Evolutionary conservation across 2,888 invertebrate genomes (phyloP).

Genomic region (Meteorus cinctellus): DNA sequence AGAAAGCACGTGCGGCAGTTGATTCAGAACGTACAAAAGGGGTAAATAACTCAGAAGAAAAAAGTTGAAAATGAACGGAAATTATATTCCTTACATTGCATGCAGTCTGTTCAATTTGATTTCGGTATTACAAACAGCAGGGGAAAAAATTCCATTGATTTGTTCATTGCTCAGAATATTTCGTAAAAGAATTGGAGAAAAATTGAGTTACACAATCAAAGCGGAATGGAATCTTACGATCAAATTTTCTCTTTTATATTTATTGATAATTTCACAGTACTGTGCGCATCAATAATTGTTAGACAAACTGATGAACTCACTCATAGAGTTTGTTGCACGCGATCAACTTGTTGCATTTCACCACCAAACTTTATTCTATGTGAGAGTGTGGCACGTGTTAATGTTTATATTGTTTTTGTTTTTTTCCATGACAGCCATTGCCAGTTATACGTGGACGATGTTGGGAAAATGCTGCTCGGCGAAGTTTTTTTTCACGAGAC

Average conservation of each 20-base stretch:
- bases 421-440: slow-evolving; percentile 75
- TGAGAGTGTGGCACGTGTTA: slow-evolving; percentile 9
- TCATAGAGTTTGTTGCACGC: slow-evolving; percentile 23
- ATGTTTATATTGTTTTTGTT: not conserved
- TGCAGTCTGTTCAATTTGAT: too few relatives aligned
- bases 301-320: not conserved
- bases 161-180: too few relatives aligned
- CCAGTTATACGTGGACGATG: slow-evolving; percentile 84
- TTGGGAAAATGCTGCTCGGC: slow-evolving; percentile 87
- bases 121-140: too few relatives aligned
- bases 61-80: too few relatives aligned
- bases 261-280: not conserved
- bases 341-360: slow-evolving; percentile 39
- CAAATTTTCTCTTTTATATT: too few relatives aligned
- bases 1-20: slow-evolving; percentile 81
- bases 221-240: too few relatives aligned
- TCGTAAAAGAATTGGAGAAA: too few relatives aligned
- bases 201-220: too few relatives aligned
- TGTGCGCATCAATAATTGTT: not conserved
- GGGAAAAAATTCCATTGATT: too few relatives aligned
- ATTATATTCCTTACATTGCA: too few relatives aligned
- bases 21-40: slow-evolving; percentile 79
- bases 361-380: slow-evolving; percentile 13
- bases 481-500: slow-evolving; percentile 91
- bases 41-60: slow-evolving; percentile 70